Percentiles rank a stretch among this genome's conserved stretches.
Evolutionary conservation across 2,888 invertebrate species (phyloP).

Genomic region (Drosophila meridionalis): DNA sequence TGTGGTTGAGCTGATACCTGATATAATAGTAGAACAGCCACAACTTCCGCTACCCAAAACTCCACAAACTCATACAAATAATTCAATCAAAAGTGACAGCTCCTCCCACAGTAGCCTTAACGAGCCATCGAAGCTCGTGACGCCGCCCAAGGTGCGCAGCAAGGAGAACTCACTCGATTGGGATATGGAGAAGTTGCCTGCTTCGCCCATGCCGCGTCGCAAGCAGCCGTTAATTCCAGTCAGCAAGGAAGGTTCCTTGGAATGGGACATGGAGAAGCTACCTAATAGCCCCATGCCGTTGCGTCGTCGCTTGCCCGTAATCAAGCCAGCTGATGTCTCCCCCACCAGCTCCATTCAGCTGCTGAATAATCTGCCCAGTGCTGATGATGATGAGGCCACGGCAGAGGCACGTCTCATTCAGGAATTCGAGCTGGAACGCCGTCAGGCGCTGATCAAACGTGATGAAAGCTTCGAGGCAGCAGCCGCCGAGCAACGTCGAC

Average conservation of each 20-base stretch:
- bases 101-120: constrained; percentile 57
- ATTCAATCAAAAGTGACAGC: constrained; percentile 53
- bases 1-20: constrained; percentile 7
- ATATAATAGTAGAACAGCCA: constrained; percentile 9
- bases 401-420: constrained; percentile 76
- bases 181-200: constrained; percentile 73
- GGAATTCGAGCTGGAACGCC: constrained; percentile 82
- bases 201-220: constrained; percentile 78
- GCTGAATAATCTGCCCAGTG: constrained; percentile 67
- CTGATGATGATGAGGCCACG: constrained; percentile 50
- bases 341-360: constrained; percentile 68
- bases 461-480: constrained; percentile 79
- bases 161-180: constrained; percentile 72
- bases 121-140: constrained; percentile 39
- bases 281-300: constrained; percentile 80
- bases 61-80: constrained; percentile 15
- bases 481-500: constrained; percentile 59
- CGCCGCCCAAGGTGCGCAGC: constrained; percentile 55
- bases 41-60: not conserved
- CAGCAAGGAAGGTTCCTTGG: constrained; percentile 68
- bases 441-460: constrained; percentile 80
- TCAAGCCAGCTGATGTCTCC: constrained; percentile 48
- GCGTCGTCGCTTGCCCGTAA: constrained; percentile 46
- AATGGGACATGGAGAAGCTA: constrained; percentile 82
- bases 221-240: constrained; percentile 27